Base-by-base conservation (phyloP, 2,888 invertebrate species). In the Netelia inedita region DNA sequence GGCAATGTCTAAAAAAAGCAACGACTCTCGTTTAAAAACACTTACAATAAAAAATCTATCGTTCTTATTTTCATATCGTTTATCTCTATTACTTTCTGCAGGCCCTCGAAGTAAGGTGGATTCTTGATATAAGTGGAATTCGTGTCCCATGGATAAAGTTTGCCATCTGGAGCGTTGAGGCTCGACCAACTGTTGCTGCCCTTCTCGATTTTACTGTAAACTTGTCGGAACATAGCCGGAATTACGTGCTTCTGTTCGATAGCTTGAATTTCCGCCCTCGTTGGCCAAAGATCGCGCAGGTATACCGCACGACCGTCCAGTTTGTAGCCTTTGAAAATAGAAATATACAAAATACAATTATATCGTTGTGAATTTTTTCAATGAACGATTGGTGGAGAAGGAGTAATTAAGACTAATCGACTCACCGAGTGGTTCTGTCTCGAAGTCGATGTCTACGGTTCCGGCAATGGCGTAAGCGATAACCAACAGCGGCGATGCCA, bases 391-490 rank as follows among this genome's bases (percentile, higher is more conserved):
- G 0, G 61, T 65, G 2, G 14, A 55, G n/a, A 19, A 21, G 0
- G 11, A 79, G 53, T 19, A 43, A 61, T 50, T 66, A 2, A 43
- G 55, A n/a, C n/a, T n/a, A 74, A 73, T 66, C 35, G 73, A 83
- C 94, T 94, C 92, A 96, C 97, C 97, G 5, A 98, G 92, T 0
- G 99, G 98, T 90, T 99, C 97, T 0, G 94, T 97, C 91, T 98
- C 98, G 91, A 99, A 99, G 94, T 99, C 99, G 83, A 99, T 98
- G 90, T 98, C 96, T 0, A 99, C 98, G 0, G 98, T 97, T 5
- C 99, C 99, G 43, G 99, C 99, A 57, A 99, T 96, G 0, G 99
- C 99, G 93, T 99, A 99, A 0, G 99, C 99, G 83, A 99, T 98
- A 50, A 99, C 99, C 65, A 99, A 94, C 59, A 98, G 95, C 0